Evolutionary conservation across 2,113 vertebrate genomes (phyloP), one percentile per base, ranked within the genome.

Genomic region (Taxidea taxus): DNA sequence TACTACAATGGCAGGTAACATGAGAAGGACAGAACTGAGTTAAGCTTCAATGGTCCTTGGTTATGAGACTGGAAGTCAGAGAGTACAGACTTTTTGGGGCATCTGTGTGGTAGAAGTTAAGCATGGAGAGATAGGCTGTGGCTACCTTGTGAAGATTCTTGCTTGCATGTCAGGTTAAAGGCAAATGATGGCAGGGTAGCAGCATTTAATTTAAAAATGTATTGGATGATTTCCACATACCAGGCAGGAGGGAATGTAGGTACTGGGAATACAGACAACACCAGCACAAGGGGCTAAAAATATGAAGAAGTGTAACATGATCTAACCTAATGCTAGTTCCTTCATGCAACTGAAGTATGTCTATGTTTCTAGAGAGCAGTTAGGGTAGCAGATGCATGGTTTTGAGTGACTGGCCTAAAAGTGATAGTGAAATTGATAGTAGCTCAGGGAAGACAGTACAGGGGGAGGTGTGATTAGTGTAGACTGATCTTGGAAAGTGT

Each of bases 51-150:
- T 18, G 34, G 66, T 87, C 27, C 44, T 96, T 94, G 51, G 80
- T 93, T 77, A 70, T 84, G 25, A 95, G 44, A 20, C 34, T 51
- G 34, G n/a, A 62, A 75, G 44, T 84, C 34, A 47, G 34, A 78
- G 56, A 70, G 15, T 56, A 81, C 6, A 82, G 62, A 44, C 34
- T 89, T 4, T 44, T 42, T 64, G 5, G 77, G 85, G 29, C 7
- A 20, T 74, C 80, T 95, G 34, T 82, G 56, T 86, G n/a, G n/a
- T 93, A 74, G 80, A 88, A 91, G 29, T 87, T 78, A 90, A 90
- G 37, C 34, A n/a, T 91, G 47, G 64, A 37, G 54, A 54, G 85
- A 87, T 31, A 82, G 23, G 1, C 56, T 97, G 83, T 37, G 47
- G 25, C 68, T 7, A 68, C 34, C 34, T 88, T 51, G 25, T 83